Evolutionary conservation across 2,113 vertebrate genomes (phyloP).

Genomic region (Eptesicus fuscus): DNA sequence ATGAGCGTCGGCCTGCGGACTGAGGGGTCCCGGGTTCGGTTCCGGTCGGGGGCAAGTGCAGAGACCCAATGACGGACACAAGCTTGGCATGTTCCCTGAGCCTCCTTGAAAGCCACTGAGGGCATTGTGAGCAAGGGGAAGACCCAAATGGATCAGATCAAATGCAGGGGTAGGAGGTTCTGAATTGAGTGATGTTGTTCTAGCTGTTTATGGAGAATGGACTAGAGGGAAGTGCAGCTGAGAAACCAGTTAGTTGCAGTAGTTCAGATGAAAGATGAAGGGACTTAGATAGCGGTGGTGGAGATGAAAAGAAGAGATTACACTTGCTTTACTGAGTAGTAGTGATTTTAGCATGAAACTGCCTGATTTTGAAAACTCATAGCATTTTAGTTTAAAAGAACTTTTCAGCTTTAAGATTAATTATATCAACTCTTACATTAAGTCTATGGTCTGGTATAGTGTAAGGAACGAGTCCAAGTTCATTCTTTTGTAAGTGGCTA

Average conservation of each 20-base stretch:
- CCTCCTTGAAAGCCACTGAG: background rate
- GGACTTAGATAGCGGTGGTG: background rate
- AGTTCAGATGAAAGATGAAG: background rate
- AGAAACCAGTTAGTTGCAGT: background rate
- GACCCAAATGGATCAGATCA: background rate
- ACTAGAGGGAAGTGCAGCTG: background rate
- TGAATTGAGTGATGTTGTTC: background rate
- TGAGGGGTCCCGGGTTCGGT: no score
- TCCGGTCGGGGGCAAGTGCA: no score
- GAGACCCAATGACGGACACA: background rate
- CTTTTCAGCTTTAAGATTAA: background rate
- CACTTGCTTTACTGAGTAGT: background rate
- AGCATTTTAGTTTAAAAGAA: constrained; percentile 9
- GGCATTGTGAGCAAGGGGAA: background rate
- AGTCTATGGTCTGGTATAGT: background rate
- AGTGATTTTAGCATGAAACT: background rate
- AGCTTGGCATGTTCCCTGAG: background rate
- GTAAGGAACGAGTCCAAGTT: background rate
- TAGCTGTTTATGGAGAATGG: background rate
- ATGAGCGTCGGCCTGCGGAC: no score
- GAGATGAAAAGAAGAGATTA: background rate
- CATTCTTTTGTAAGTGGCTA: background rate
- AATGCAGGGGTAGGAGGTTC: background rate
- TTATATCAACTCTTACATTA: background rate
- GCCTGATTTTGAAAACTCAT: background rate